Base-by-base conservation (phyloP, 2,797 vertebrate species). In the Galago senegalensis region DNA sequence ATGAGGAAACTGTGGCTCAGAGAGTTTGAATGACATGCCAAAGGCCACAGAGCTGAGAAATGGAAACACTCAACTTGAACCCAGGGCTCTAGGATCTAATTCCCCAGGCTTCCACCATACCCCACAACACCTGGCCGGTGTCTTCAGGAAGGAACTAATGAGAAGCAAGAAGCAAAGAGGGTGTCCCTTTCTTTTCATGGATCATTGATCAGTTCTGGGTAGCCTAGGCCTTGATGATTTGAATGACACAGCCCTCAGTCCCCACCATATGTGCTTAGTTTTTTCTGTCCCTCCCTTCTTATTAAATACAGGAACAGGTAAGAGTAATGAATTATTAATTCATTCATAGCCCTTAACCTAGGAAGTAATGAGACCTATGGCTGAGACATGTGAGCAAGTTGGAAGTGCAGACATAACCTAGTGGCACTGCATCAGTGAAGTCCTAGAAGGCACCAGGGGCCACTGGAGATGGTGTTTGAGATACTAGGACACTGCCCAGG, bases 31-130 rank as follows among this genome's bases (percentile, higher is more conserved):
- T 16, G 72, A 69, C 27, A 60, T 20, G 73, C 21, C 63, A 73
- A 85, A 77, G 87, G 7, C 34, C 82, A 95, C 9, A 75, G 37
- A 91, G 34, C 67, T 94, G 73, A 58, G 29, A 93, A 49, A 89
- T 79, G 53, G 37, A n/a, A 65, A 63, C 67, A 49, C 49, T 67
- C 72, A 81, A 34, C 10, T 80, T 75, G 29, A 89, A 72, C 18
- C 11, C 60, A 7, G 56, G 18, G 84, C 43, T 58, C 56, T 75
- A 61, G n/a, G 21, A 80, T 27, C 13, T 0, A 13, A 81, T 46
- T 75, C 16, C 31, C 65, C 27, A 43, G 25, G 40, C 20, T 88
- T 87, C 43, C 10, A 37, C 21, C 53, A 85, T 1, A 53, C 8
- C 27, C 67, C 29, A 29, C 1, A 7, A n/a, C 13, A 90, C 46